Conservation (phyloP, 2,797 vertebrate genomes). For the Acanthopagrus latus region DNA sequence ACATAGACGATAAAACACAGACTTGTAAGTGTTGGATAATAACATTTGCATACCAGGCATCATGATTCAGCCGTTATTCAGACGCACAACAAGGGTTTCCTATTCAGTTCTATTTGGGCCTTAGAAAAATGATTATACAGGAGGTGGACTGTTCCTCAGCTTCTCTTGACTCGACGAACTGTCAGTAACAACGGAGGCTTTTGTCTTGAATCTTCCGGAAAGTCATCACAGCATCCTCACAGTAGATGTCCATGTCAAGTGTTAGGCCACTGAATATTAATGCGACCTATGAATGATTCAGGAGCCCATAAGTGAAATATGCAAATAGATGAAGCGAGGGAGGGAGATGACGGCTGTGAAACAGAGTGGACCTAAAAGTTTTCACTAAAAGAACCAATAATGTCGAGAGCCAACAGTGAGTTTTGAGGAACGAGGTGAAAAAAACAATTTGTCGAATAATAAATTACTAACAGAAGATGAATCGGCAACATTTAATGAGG, state of each 20-base stretch:
- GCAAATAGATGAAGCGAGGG: not conserved
- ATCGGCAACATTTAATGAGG: no score
- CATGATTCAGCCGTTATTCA: conserved; percentile 15
- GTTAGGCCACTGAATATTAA: no score
- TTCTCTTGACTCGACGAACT: not conserved
- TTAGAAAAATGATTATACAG: not conserved
- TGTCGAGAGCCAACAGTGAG: no score
- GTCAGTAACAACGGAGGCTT: not conserved
- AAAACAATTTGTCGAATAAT: no score
- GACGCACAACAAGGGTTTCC: not conserved
- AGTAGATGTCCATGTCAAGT: not conserved
- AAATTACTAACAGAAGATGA: no score
- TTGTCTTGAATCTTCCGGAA: not conserved
- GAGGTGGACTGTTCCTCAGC: not conserved
- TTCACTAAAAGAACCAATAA: no score
- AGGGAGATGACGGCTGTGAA: not conserved
- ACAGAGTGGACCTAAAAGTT: no score
- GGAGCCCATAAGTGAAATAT: not conserved
- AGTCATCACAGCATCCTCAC: not conserved
- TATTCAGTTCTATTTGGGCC: accelerated
- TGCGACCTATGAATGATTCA: no score
- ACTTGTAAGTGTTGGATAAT: not conserved
- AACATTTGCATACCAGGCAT: conserved; percentile 36
- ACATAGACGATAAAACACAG: conserved; percentile 29
- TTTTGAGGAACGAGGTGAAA: no score